These are phyloP conservation scores for Callopanchax toddi DNA, from an alignment of 2,113 vertebrate genomes.

Conservation along the genomic window DNA sequence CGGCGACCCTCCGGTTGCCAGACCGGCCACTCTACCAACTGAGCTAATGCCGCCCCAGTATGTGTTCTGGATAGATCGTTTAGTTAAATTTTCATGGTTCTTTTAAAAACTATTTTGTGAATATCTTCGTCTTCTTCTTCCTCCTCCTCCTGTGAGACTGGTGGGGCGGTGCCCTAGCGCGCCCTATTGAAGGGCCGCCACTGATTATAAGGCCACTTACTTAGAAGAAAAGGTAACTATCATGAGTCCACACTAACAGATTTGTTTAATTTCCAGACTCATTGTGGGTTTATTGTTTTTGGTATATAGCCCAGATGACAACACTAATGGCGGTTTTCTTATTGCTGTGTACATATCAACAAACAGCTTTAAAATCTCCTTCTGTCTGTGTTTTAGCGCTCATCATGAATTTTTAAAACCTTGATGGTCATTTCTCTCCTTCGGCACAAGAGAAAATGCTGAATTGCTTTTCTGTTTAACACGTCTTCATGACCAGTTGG, in stretches of 20 bases:
- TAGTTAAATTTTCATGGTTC: too few species aligned
- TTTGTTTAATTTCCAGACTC: neutral
- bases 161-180: too few species aligned
- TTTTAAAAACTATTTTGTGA: too few species aligned
- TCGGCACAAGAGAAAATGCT: neutral
- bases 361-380: neutral
- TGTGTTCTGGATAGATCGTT: too few species aligned
- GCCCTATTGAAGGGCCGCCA: too few species aligned
- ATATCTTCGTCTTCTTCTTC: too few species aligned
- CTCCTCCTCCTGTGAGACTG: too few species aligned
- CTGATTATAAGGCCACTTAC: too few species aligned
- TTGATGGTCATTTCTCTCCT: neutral
- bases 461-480: neutral
- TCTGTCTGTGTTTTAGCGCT: neutral
- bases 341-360: neutral
- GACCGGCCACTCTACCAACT: too few species aligned
- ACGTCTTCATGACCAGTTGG: neutral
- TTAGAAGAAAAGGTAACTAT: too few species aligned
- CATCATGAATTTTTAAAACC: neutral
- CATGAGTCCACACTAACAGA: neutral
- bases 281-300: neutral
- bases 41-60: too few species aligned
- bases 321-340: neutral
- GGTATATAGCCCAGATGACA: neutral
- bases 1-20: too few species aligned